Conservation (phyloP, 2,888 invertebrate genomes). For the Subacronicta megacephala region DNA sequence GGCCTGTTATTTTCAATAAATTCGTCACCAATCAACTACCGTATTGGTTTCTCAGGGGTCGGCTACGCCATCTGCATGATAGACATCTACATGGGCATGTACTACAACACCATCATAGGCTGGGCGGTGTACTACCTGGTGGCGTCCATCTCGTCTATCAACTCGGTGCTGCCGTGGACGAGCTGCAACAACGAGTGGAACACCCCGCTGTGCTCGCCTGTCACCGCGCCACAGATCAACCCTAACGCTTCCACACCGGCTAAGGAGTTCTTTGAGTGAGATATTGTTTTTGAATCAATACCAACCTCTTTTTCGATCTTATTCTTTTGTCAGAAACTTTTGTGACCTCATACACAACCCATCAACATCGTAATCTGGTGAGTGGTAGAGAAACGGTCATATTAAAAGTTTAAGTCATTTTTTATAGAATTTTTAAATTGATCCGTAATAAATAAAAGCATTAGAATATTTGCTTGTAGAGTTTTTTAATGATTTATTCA, state of each 20-base stretch:
- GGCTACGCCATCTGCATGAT: slow-evolving; percentile 99
- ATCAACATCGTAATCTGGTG: too few species aligned
- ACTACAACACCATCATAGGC: slow-evolving; percentile 99
- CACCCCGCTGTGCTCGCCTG: slow-evolving; percentile 93
- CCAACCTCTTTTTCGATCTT: too few species aligned
- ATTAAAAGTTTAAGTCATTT: too few species aligned
- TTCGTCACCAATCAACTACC: too few species aligned
- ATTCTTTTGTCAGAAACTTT: too few species aligned
- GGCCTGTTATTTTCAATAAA: too few species aligned
- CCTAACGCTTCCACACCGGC: slow-evolving; percentile 93
- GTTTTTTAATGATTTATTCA: too few species aligned
- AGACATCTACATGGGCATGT: slow-evolving; percentile 98
- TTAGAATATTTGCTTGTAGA: too few species aligned
- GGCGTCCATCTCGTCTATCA: slow-evolving; percentile 95
- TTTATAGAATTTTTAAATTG: too few species aligned
- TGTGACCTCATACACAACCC: too few species aligned
- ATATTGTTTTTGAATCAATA: background rate
- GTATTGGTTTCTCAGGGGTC: slow-evolving; percentile 93
- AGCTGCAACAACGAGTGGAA: slow-evolving; percentile 96
- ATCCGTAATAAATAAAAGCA: too few species aligned
- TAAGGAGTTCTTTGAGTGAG: slow-evolving; percentile 96
- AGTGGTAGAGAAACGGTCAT: too few species aligned
- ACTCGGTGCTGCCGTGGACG: slow-evolving; percentile 95
- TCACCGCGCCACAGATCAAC: slow-evolving; percentile 87
- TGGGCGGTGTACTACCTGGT: slow-evolving; percentile 98